Evolutionary conservation across 2,113 vertebrate species (phyloP), one percentile per base, ranked within the genome.

Genomic region (Nycticorax nycticorax): DNA sequence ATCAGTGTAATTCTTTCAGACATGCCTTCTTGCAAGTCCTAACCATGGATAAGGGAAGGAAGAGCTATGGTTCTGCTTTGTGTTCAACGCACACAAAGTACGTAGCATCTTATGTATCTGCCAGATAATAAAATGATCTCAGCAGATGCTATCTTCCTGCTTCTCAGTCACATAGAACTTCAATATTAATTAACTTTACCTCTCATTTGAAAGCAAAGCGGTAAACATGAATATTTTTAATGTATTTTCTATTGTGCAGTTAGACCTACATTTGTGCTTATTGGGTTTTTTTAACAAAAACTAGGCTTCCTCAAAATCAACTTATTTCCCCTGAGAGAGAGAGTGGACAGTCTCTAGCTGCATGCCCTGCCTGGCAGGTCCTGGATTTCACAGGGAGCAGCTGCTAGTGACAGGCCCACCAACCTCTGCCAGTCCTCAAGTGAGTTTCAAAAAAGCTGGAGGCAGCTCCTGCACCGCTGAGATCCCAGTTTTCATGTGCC

Each of bases 31-130:
- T 87, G 12, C 24, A 72, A 39, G 6, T 33, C 18, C 12, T 55
- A 53, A 35, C 14, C 10, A 41, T 14, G 35, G 26, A 9, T 16
- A 69, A 26, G 15, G 10, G 48, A 81, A 88, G 45, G 52, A 87
- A 80, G 48, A 82, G 10, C 27, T 33, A 8, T 19, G 20, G 5
- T 85, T 87, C 28, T 92, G 23, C 18, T 82, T 39, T 8, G 1
- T 39, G 27, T 53, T 77, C 50, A 60, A 16, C 33, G 53, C 39
- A 45, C 12, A 48, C 23, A 35, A 63, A 19, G 33, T 5, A 62
- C 10, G 18, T 13, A 83, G 30, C 4, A 30, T 33, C 8, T 63
- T 32, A 37, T 0, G 0, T 55, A 79, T 48, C 41, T 50, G 6
- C 5, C 26, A 82, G 9, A 28, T 63, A 82, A 73, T 10, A 60